Base-by-base conservation (phyloP, 2,797 vertebrate species). In the Triplophysa yarkandensis region DNA sequence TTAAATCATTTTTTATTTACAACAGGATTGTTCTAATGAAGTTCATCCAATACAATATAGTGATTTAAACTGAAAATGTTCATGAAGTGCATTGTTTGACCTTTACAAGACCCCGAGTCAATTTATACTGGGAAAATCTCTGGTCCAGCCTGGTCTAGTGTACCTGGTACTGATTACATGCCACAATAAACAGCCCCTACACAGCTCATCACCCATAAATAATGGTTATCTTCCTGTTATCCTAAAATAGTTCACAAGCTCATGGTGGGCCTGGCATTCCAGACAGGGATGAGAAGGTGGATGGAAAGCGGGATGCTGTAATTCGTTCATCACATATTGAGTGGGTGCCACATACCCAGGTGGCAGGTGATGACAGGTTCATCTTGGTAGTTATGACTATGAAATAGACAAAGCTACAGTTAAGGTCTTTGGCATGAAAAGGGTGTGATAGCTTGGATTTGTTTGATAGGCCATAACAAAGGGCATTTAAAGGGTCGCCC, bases 331-430 rank as follows among this genome's bases (percentile, higher is more conserved):
- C 78, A 65, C 81, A 83, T 84, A 82, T 79, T 86, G 87, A 93
- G 91, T 90, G 85, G 90, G 90, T 92, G 92, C 83, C 71, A 92
- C 90, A 93, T 93, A 92, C 91, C 83, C 86, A 85, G 84, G 82
- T 89, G 90, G 83, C 90, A 90, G 87, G 87, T 91, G 88, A 74
- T 91, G 91, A 93, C 89, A 90, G 84, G 77, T 77, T 78, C 81
- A 85, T 92, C 86, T 84, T 82, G 86, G 65, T 84, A 67, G 67
- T 77, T 81, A 85, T 88, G 85, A 81, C 76, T 82, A 65, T 78
- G 76, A 85, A 87, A 88, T 85, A 64, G 68, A 68, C 60, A 62
- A 55, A 39, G 67, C 58, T 86, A 90, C 86, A 85, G 88, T 88
- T 84, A 61, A 82, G 77, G 79, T 50, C 50, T 74, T 76, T 77